Base-by-base conservation (phyloP, 2,888 invertebrate genomes). In the Pristionchus arcanus region DNA sequence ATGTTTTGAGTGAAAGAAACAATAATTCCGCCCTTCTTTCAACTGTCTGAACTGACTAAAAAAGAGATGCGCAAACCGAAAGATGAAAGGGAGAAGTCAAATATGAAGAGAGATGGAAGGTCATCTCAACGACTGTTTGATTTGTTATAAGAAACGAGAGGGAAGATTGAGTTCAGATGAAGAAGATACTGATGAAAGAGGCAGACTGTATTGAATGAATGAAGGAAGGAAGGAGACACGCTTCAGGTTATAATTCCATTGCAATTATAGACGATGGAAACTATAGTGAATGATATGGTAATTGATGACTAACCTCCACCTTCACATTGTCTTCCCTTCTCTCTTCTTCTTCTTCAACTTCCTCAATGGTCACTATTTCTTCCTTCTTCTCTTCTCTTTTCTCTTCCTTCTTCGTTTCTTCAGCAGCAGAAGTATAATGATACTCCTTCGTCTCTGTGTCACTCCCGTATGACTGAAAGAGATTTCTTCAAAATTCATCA, bases 251-350 rank as follows among this genome's bases (percentile, higher is more conserved):
- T 42, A 42, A 81, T 25, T 15, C 25, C 13, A 71, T n/a, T 11
- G 37, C 34, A 83, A 34, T 83, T 31, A 34, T 25, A 31, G 49
- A 83, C 21, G 49, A 83, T 42, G 7, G 42, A 28, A 68, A 66
- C 31, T 19, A 87, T 25, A 71, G 87, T 28, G 66, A 7, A 42
- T 71, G 19, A 31, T 34, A 87, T 53, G n/a, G 42, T 83, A 19
- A 83, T 83, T 53, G 83, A 83, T 55, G n/a, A 83, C 83, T 53
- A n/a, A 83, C 83, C 55, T 83, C 83, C 28, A 55, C 83, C 34
- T 11, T 83, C 53, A 83, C 55, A 25, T 31, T 28, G n/a, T 49
- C 19, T 84, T 21, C 21, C 15, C 59, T 31, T 28, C 55, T n/a
- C 37, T 87, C 83, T 31, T 49, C 42, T 49, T 83, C 83, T 42